phyloP scores from a whole-genome alignment of 2,797 vertebrate genomes.

The Amblyraja radiata region DNA sequence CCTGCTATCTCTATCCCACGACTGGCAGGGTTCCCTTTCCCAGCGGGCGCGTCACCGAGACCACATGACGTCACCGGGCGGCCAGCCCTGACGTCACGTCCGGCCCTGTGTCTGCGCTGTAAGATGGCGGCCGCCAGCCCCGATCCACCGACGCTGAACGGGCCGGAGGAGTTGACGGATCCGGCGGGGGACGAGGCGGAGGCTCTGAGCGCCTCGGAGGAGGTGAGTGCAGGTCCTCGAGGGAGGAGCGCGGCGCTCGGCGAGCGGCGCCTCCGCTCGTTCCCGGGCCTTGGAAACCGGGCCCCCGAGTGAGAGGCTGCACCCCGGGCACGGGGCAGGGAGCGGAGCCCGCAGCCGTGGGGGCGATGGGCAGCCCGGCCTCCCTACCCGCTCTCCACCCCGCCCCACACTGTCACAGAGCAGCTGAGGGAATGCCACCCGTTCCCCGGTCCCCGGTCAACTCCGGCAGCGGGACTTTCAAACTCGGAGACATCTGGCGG shows the following conservation, averaged over 20 bases:
- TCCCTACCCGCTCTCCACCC: too few relatives aligned
- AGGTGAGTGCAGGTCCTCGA: conserved; percentile 55
- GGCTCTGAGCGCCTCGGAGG: conserved; percentile 63
- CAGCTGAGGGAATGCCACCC: background rate
- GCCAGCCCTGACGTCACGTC: background rate
- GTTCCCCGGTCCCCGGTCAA: background rate
- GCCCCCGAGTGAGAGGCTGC: conserved; percentile 48
- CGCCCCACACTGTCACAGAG: background rate
- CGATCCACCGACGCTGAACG: conserved; percentile 61
- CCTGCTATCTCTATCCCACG: conserved; percentile 12
- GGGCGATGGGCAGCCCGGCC: background rate
- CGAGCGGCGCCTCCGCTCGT: conserved; percentile 44
- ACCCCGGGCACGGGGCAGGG: background rate
- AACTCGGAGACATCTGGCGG: background rate
- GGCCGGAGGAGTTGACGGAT: conserved; percentile 63
- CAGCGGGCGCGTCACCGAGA: background rate
- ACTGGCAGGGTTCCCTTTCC: background rate
- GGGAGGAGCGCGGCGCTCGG: conserved; percentile 40
- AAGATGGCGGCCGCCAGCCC: conserved; percentile 71
- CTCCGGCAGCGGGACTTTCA: background rate
- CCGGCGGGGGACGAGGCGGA: conserved; percentile 49
- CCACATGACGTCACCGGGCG: background rate
- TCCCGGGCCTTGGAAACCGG: background rate
- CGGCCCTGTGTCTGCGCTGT: conserved; percentile 47
- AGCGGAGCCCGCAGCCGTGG: background rate